Evolutionary conservation across 2,797 vertebrate species (phyloP), one percentile per base, ranked within the genome.

Genomic region (Eptatretus atami): DNA sequence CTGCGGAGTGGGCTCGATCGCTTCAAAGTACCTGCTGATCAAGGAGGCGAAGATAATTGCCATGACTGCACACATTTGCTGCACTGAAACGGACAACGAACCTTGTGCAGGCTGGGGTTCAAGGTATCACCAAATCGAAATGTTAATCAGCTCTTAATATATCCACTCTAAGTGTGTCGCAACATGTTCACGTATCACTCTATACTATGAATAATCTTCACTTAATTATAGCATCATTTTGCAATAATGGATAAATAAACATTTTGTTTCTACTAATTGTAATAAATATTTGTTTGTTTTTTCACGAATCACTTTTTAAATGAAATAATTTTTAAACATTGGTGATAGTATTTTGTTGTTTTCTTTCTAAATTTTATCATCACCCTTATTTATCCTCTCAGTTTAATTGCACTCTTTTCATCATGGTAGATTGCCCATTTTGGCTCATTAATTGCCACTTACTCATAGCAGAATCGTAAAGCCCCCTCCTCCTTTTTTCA

Each of bases 11-110:
- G 92, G 54, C 74, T 98, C 71, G 90, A 98, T 74, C 80, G 92
- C 67, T n/a, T 93, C 92, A 63, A 98, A 98, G 70, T 98, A 98
- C 70, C 77, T 98, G 52, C 74, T 98, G 53, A 87, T 98, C 69
- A 98, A 98, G 70, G 92, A 98, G 74, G 92, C 92, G 61, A 98
- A 96, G 77, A 94, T 98, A 72, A 98, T 98, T 64, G 92, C 92
- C 52, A 98, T 98, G 92, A 98, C 65, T 98, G 92, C 68, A 98
- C 92, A n/a, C 92, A 98, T n/a, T n/a, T 9, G 90, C 92, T 60
- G 92, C 92, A 64, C 80, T 98, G 69, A 98, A 98, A 74, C 82
- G 92, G 64, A n/a, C 90, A n/a, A 94, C 19, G 92, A n/a, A 98
- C 73, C 78, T 98, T 63, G 92, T 98, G 70, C 85, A 98, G n/a